phyloP scores from a whole-genome alignment of 2,797 vertebrate species.

The Streptopelia turtur region DNA sequence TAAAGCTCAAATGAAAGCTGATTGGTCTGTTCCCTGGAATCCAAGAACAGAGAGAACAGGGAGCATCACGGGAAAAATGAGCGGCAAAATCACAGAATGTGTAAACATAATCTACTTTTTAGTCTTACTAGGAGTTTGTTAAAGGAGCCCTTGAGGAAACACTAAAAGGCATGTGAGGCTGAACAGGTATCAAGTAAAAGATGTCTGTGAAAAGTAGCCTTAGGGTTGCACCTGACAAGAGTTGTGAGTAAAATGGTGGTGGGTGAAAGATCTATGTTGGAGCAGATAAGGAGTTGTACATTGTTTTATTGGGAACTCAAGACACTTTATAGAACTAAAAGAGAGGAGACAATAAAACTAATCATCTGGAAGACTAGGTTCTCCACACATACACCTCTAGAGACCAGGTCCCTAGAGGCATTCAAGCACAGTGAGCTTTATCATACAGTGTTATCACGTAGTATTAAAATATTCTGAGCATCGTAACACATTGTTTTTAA shows the following conservation, averaged over 20 bases:
- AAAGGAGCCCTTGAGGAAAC: not conserved
- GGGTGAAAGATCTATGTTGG: not conserved
- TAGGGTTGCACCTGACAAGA: not conserved
- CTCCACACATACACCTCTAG: not conserved
- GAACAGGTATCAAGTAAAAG: not conserved
- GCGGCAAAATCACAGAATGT: not conserved
- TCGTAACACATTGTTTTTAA: not conserved
- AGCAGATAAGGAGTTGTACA: not conserved
- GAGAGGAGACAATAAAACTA: not conserved
- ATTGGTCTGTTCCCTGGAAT: not conserved
- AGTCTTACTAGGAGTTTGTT: not conserved
- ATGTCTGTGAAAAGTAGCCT: not conserved
- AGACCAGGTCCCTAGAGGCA: not conserved
- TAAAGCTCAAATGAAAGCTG: not conserved
- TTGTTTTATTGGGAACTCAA: not conserved
- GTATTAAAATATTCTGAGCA: not conserved
- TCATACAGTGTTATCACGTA: not conserved
- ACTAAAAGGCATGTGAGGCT: not conserved
- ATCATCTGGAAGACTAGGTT: fast-evolving
- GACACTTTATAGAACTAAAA: not conserved
- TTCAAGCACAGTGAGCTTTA: not conserved
- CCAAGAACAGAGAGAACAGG: not conserved
- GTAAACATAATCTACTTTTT: not conserved
- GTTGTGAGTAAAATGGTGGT: not conserved
- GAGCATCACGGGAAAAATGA: not conserved